Evolutionary conservation across 2,797 vertebrate species (phyloP).

Genomic region (Chloroceryle inda): DNA sequence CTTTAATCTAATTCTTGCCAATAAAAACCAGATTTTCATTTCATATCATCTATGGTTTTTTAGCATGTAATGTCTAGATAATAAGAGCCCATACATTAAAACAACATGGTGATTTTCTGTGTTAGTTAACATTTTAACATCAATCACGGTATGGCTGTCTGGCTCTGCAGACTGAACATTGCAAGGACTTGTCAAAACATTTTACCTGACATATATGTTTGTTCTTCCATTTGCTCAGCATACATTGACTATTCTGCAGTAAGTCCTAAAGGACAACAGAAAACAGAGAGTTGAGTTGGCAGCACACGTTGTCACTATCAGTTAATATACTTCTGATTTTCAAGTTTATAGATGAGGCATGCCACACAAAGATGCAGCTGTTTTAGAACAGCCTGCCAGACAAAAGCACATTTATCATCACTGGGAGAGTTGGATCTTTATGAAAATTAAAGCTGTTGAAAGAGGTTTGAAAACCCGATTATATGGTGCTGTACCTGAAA

Average conservation of each 20-base stretch:
- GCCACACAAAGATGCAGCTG: slow-evolving; percentile 91
- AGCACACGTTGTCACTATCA: slow-evolving; percentile 70
- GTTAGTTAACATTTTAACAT: slow-evolving; percentile 66
- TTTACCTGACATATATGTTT: slow-evolving; percentile 94
- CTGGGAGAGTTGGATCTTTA: slow-evolving; percentile 85
- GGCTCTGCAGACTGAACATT: slow-evolving; percentile 59
- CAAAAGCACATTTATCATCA: slow-evolving; percentile 84
- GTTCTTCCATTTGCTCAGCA: slow-evolving; percentile 94
- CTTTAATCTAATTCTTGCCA: neutral
- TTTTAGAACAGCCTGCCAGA: slow-evolving; percentile 83
- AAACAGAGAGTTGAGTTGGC: slow-evolving; percentile 78
- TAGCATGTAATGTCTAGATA: neutral
- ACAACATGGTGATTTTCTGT: neutral
- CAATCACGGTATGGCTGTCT: slow-evolving; percentile 55
- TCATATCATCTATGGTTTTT: neutral
- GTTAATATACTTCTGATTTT: slow-evolving; percentile 82
- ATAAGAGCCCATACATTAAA: slow-evolving; percentile 12
- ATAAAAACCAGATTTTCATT: neutral
- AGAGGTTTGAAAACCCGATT: slow-evolving; percentile 86
- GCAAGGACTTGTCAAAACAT: slow-evolving; percentile 73
- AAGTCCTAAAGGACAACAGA: slow-evolving; percentile 88
- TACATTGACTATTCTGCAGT: slow-evolving; percentile 89
- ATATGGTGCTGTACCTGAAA: slow-evolving; percentile 89
- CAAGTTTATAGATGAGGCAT: slow-evolving; percentile 79
- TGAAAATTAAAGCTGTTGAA: slow-evolving; percentile 96